A percentile compares a stretch with the other conserved stretches of the same genome.
phyloP scores from a whole-genome alignment of 2,888 invertebrate genomes.

The Notodonta ziczac region DNA sequence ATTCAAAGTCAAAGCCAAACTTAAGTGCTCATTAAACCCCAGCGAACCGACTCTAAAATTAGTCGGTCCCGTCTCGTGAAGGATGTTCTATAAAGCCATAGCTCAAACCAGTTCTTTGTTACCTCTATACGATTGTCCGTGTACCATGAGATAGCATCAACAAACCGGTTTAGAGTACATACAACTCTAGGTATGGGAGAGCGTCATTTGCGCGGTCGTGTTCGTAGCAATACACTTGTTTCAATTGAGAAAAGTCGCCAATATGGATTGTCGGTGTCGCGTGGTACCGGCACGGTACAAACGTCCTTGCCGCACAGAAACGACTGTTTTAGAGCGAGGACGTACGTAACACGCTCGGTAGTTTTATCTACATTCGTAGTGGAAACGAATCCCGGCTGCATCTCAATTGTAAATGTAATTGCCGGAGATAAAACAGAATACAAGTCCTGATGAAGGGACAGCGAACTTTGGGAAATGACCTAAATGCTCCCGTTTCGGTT shows the following conservation, averaged over 20 bases:
- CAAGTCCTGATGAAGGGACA: slow-evolving; percentile 34
- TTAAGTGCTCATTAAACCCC: slow-evolving; percentile 42
- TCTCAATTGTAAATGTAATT: slow-evolving; percentile 58
- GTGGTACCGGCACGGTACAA: slow-evolving; percentile 39
- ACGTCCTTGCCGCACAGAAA: slow-evolving; percentile 48
- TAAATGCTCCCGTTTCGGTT: slow-evolving; percentile 32
- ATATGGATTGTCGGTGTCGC: slow-evolving; percentile 39
- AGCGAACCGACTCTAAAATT: slow-evolving; percentile 46
- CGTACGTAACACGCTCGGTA: slow-evolving; percentile 37
- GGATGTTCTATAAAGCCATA: slow-evolving; percentile 53
- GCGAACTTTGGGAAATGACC: slow-evolving; percentile 45
- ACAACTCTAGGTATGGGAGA: slow-evolving; percentile 30
- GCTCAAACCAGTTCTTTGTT: slow-evolving; percentile 69
- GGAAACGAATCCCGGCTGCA: slow-evolving; percentile 56
- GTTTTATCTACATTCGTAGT: slow-evolving; percentile 52
- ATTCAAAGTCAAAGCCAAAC: slow-evolving; percentile 37
- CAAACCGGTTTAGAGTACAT: slow-evolving; percentile 44
- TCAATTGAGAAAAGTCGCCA: slow-evolving; percentile 41
- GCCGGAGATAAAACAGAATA: slow-evolving; percentile 52
- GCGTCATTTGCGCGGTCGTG: slow-evolving; percentile 36
- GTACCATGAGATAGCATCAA: slow-evolving; percentile 43
- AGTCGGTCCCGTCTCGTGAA: slow-evolving; percentile 43
- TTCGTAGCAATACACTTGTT: slow-evolving; percentile 43
- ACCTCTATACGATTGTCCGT: slow-evolving; percentile 47
- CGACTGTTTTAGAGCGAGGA: slow-evolving; percentile 55